A percentile compares a stretch with the other conserved stretches of the same genome.
These are phyloP conservation scores for Clarias gariepinus DNA, from an alignment of 2,113 vertebrate genomes.

Conservation along the genomic window DNA sequence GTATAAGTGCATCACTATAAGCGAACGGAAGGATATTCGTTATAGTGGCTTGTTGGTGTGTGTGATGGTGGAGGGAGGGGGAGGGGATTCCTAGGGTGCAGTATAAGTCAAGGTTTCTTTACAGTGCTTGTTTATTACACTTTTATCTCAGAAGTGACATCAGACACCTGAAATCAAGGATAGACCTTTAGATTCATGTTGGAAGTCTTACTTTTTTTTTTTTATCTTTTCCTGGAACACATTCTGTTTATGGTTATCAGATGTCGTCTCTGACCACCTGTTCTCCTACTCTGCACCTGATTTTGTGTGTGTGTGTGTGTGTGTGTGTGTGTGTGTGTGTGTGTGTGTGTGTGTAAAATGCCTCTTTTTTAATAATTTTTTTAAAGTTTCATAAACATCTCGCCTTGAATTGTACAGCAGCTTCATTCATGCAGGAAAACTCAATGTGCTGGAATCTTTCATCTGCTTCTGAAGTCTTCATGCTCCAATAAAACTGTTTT, in stretches of 20 bases:
- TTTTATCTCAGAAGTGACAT: not conserved
- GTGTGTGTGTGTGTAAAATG: not conserved
- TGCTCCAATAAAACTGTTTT: not conserved
- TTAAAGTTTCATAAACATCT: not conserved
- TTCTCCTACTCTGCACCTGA: not conserved
- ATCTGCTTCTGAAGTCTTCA: not conserved
- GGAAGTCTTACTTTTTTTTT: not conserved
- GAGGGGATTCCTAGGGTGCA: not conserved
- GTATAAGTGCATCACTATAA: not conserved
- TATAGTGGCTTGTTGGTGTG: too few species aligned
- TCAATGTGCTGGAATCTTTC: not conserved
- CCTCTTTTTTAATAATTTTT: too few species aligned
- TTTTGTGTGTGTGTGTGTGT: not conserved
- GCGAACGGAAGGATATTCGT: not conserved
- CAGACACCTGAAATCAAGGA: not conserved
- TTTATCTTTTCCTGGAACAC: not conserved
- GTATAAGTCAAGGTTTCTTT: not conserved
- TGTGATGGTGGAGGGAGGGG: too few species aligned
- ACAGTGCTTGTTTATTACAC: conserved; percentile 2
- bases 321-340: not conserved
- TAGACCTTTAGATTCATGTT: conserved; percentile 2
- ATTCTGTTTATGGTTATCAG: conserved; percentile 7
- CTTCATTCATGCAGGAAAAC: not conserved
- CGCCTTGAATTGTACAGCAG: not conserved
- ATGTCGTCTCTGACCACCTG: conserved; percentile 8